Conservation (phyloP, 2,797 vertebrate genomes). For the Acanthurus tractus region DNA sequence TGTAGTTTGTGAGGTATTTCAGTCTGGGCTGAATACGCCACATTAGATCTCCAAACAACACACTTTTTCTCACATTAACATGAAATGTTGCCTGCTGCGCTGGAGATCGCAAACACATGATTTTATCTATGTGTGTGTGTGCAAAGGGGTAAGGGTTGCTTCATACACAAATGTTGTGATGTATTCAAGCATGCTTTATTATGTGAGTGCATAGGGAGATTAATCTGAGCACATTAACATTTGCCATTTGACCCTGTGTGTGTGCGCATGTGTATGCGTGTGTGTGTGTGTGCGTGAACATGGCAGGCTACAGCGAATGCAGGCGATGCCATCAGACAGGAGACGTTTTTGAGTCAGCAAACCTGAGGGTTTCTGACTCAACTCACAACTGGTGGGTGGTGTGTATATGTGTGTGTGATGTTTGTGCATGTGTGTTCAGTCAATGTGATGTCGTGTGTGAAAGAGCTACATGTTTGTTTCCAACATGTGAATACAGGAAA, state of each 20-base stretch:
- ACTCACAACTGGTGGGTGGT: slow-evolving; percentile 41
- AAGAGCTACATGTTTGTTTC: slow-evolving; percentile 48
- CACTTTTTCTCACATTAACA: too few relatives aligned
- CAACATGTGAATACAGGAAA: slow-evolving; percentile 49
- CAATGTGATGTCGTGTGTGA: slow-evolving; percentile 51
- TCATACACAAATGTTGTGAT: slow-evolving; percentile 3
- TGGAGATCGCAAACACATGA: background rate
- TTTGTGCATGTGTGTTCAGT: slow-evolving; percentile 35
- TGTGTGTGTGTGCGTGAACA: background rate
- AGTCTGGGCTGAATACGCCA: too few relatives aligned
- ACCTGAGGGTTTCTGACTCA: slow-evolving; percentile 72
- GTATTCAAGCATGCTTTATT: slow-evolving; percentile 34
- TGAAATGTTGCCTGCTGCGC: background rate
- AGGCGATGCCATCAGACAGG: slow-evolving; percentile 39
- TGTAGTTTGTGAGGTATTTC: too few relatives aligned
- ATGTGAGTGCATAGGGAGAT: slow-evolving; percentile 24
- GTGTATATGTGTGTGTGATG: slow-evolving; percentile 29
- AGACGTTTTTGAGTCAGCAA: slow-evolving; percentile 66
- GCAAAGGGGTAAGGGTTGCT: background rate
- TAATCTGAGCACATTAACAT: slow-evolving; percentile 29
- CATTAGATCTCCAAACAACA: too few relatives aligned
- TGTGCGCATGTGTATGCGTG: slow-evolving; percentile 10
- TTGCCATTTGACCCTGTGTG: background rate
- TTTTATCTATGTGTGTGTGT: background rate
- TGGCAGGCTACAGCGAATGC: slow-evolving; percentile 12